Evolutionary conservation across 2,113 vertebrate species (phyloP), one percentile per base, ranked within the genome.

Genomic region (Petrocephalus zakoni): DNA sequence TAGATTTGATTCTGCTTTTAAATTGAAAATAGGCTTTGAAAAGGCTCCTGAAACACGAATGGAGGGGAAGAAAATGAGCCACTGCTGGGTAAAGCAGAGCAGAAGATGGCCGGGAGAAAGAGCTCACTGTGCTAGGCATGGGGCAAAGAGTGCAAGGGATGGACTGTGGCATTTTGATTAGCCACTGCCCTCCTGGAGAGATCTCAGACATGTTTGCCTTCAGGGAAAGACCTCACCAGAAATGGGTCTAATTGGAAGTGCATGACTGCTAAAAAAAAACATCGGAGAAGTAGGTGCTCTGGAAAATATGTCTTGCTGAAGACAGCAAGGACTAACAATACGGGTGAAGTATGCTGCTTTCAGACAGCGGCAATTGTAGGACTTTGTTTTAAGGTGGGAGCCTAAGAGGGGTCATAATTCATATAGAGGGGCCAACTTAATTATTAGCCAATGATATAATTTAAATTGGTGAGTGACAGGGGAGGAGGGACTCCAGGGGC

Each of bases 11-110:
- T 56, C 25, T 58, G 25, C 55, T 88, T 78, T 55, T 52, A 56
- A n/a, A 82, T 88, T 82, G 49, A 78, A 55, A 55, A 88, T 4
- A 47, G 47, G 13, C 51, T 81, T 88, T 55, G 37, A 88, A 56
- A 75, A 46, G 51, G 9, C 9, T 58, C 21, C 15, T 47, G 29
- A 87, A 61, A 64, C 61, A 87, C 1, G 37, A 37, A 86, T 56
- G 42, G 22, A 42, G 61, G 86, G 21, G 37, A 22, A 47, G 13
- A 25, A 55, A 55, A 64, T 7, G 53, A 58, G 13, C 2, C 13
- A 21, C 53, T 34, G 52, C 53, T 10, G 29, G 34, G 51, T 37
- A 46, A 87, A 61, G 34, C 5, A 34, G 87, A 88, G 21, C n/a
- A 29, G 49, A 49, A 55, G 55, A 55, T 15, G 7, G 25, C 17